Percentiles rank a stretch among this genome's conserved stretches.
These are phyloP conservation scores for Syngnathus typhle DNA, from an alignment of 2,113 vertebrate species.

Conservation along the genomic window DNA sequence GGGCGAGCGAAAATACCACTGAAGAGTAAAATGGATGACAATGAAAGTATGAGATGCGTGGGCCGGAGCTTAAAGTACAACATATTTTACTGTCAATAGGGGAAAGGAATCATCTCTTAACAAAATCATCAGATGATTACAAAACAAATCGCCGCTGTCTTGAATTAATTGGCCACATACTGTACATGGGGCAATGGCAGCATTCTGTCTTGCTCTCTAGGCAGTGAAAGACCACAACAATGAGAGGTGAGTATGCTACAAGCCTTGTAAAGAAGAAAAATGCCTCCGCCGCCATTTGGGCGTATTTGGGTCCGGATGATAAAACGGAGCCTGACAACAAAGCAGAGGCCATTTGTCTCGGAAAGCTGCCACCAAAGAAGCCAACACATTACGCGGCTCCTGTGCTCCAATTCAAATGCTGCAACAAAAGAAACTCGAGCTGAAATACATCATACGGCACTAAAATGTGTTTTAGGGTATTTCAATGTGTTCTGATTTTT, in stretches of 20 bases:
- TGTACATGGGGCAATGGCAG: not conserved
- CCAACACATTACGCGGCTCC: not conserved
- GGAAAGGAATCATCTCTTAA: not conserved
- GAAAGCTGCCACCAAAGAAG: not conserved
- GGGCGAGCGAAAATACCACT: not conserved
- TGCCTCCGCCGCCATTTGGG: conserved; percentile 1
- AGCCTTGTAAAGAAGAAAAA: conserved; percentile 6
- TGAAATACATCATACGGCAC: not conserved
- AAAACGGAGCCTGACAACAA: conserved; percentile 5
- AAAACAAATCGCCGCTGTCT: not conserved
- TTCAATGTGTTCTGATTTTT: not conserved
- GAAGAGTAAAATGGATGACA: conserved; percentile 14
- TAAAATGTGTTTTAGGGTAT: not conserved
- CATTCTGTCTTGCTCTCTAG: not conserved
- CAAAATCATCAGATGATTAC: not conserved
- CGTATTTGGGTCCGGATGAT: conserved; percentile 8
- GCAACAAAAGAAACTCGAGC: not conserved
- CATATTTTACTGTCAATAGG: not conserved
- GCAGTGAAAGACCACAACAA: not conserved
- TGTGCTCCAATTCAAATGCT: not conserved
- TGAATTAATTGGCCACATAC: not conserved
- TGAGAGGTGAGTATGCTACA: not conserved
- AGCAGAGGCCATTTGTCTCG: not conserved
- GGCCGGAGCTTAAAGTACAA: conserved; percentile 12
- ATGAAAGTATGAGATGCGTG: conserved; percentile 13